Percentiles rank a stretch among this genome's conserved stretches.
Conservation (phyloP, 2,113 vertebrate species). For the Anhinga rufa region DNA sequence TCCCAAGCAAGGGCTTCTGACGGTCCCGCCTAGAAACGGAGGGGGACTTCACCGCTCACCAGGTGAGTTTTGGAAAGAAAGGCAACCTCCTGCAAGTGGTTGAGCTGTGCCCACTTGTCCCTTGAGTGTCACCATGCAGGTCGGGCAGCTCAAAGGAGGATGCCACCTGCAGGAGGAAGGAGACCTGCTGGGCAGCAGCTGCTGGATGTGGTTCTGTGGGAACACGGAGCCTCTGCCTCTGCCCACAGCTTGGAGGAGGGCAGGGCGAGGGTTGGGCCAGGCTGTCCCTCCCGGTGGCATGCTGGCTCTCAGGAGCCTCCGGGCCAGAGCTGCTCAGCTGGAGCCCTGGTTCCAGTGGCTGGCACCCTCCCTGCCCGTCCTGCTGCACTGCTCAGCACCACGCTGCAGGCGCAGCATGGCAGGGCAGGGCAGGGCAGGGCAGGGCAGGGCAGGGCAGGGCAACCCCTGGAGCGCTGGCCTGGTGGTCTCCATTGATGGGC, state of each 20-base stretch:
- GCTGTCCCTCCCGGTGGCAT: too few relatives aligned
- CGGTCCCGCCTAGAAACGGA: not conserved
- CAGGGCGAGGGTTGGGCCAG: not conserved
- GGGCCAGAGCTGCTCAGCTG: accelerated
- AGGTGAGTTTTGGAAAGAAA: too few relatives aligned
- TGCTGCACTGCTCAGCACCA: not conserved
- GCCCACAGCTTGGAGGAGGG: not conserved
- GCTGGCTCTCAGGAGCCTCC: not conserved
- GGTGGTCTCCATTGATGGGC: not conserved
- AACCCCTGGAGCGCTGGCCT: too few relatives aligned
- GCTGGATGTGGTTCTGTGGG: not conserved
- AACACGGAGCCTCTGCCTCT: not conserved
- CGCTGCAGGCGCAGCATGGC: too few relatives aligned
- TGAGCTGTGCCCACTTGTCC: not conserved
- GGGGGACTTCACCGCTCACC: too few relatives aligned
- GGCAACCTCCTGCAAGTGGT: not conserved
- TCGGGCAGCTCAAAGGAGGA: not conserved
- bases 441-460: too few relatives aligned
- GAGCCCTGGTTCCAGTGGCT: accelerated
- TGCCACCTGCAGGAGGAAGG: not conserved
- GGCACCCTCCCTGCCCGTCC: not conserved
- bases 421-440: too few relatives aligned
- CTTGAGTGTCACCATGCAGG: not conserved
- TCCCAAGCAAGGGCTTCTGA: too few relatives aligned
- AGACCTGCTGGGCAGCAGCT: not conserved